A percentile compares a stretch with the other conserved stretches of the same genome.
Conservation (phyloP, 2,797 vertebrate genomes). For the Eidolon dupreanum region DNA sequence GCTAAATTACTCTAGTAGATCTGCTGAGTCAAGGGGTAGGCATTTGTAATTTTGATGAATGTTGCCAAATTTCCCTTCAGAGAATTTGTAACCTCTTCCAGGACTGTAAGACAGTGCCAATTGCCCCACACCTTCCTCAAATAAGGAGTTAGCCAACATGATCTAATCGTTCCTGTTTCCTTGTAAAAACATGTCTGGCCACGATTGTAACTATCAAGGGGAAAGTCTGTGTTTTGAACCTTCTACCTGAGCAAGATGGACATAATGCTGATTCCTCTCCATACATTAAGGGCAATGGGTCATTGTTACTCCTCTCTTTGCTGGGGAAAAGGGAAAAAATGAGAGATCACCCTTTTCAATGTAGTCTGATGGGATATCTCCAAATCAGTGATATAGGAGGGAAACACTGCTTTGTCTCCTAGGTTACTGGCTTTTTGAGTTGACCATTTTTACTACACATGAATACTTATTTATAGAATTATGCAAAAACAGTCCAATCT, state of each 20-base stretch:
- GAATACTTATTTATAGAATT: conserved; percentile 7
- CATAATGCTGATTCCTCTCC: not conserved
- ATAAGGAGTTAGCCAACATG: not conserved
- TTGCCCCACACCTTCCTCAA: not conserved
- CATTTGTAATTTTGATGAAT: not conserved
- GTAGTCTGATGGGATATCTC: not conserved
- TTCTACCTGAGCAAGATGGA: not conserved
- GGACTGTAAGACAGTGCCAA: too few relatives aligned
- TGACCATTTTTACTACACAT: not conserved
- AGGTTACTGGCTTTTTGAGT: not conserved
- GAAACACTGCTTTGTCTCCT: not conserved
- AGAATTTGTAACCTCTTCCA: not conserved
- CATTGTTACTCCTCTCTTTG: not conserved
- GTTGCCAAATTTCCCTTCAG: not conserved
- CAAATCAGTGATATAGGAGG: not conserved
- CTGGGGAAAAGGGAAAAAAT: not conserved
- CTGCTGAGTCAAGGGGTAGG: not conserved
- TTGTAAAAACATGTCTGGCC: not conserved
- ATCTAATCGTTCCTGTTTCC: not conserved
- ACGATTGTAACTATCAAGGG: not conserved
- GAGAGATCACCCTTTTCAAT: not conserved
- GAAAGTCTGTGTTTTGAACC: not conserved
- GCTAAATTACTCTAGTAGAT: not conserved
- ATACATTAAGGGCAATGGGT: not conserved
- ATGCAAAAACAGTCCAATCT: not conserved